Conservation (phyloP, 1,140 invertebrate species). For the Helicoverpa armigera region DNA sequence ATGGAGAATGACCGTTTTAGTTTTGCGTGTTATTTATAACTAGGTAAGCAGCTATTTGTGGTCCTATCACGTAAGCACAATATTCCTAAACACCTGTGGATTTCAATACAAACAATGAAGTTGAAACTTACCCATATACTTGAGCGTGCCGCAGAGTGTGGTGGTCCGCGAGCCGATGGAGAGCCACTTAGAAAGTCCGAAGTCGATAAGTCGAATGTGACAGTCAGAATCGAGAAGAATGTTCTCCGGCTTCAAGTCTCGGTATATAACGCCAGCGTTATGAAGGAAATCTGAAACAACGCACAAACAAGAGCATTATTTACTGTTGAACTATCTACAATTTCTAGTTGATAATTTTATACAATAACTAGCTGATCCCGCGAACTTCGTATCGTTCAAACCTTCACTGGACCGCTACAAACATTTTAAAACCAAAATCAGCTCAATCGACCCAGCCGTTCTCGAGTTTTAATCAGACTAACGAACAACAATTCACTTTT, state of each 20-base stretch:
- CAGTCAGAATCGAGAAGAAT: conserved; percentile 93
- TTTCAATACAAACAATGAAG: conserved; percentile 7
- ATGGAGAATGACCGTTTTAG: conserved; percentile 80
- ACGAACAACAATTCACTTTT: too few species aligned
- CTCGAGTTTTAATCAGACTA: too few species aligned
- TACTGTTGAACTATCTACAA: conserved; percentile 52
- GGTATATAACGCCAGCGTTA: conserved; percentile 95
- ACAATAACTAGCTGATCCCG: too few species aligned
- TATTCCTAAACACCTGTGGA: neutral
- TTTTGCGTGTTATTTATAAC: conserved; percentile 54
- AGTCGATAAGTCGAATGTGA: conserved; percentile 95
- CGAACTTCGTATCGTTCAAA: too few species aligned
- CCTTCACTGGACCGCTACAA: too few species aligned
- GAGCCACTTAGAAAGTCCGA: conserved; percentile 97
- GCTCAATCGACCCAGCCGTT: too few species aligned
- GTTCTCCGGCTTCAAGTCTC: conserved; percentile 97
- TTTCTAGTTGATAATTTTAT: neutral
- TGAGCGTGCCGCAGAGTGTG: conserved; percentile 96
- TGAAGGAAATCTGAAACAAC: conserved; percentile 94
- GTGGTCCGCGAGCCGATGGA: conserved; percentile 90
- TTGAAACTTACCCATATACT: conserved; percentile 93
- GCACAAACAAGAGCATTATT: conserved; percentile 64
- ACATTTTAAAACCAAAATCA: too few species aligned
- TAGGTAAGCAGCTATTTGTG: neutral
- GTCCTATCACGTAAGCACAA: neutral